Percentiles rank a stretch among this genome's conserved stretches.
These are phyloP conservation scores for Corythaeola cristata DNA, from an alignment of 2,113 vertebrate species.

Conservation along the genomic window DNA sequence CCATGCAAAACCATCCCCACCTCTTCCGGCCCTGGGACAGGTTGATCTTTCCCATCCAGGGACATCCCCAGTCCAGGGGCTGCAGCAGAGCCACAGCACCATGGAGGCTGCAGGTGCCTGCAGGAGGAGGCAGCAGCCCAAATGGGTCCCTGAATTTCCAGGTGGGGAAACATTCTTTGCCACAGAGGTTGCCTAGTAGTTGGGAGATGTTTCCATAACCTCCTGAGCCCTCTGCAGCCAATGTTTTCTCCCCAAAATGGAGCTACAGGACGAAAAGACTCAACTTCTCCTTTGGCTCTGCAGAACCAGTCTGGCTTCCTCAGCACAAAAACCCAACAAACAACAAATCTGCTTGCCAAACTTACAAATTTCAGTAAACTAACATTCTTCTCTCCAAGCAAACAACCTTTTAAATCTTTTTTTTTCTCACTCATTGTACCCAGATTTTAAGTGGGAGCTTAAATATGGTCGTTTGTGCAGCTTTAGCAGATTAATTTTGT, in stretches of 20 bases:
- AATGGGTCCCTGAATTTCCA: background rate
- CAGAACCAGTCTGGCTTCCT: background rate
- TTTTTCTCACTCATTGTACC: background rate
- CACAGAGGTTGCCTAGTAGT: background rate
- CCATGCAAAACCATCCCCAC: constrained; percentile 26
- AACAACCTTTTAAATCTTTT: background rate
- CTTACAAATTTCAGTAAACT: background rate
- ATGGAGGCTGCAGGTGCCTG: background rate
- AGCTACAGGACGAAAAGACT: background rate
- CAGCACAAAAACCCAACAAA: background rate
- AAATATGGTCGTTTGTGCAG: background rate
- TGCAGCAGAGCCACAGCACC: background rate
- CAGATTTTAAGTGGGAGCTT: background rate
- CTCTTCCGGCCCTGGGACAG: constrained; percentile 29
- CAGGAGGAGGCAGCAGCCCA: background rate
- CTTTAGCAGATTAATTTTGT: background rate
- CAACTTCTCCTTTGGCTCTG: background rate
- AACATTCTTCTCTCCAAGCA: background rate
- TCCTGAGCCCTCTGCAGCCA: background rate
- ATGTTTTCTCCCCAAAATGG: background rate
- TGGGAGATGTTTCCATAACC: background rate
- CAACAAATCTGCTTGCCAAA: background rate
- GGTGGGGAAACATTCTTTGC: background rate
- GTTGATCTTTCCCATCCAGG: constrained; percentile 22
- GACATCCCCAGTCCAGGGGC: background rate